A percentile compares a stretch with the other conserved stretches of the same genome.
phyloP scores from a whole-genome alignment of 1,140 invertebrate species.

The Drosophila grimshawi region DNA sequence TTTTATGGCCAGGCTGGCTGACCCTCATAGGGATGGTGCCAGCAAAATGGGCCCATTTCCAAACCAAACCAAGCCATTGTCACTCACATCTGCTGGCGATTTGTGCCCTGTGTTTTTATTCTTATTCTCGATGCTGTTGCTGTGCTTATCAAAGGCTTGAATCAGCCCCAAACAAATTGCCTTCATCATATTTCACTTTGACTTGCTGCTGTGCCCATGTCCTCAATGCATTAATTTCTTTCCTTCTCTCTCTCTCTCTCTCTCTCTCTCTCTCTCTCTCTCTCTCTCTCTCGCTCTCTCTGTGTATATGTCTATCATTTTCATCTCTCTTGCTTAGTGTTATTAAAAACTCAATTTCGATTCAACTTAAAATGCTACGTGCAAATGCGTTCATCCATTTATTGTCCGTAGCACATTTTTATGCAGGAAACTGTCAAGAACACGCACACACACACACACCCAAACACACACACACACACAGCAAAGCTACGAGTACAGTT shows the following conservation, averaged over 20 bases:
- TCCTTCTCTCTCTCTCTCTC: not conserved
- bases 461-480: conserved; percentile 13
- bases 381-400: conserved; percentile 34
- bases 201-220: conserved; percentile 6
- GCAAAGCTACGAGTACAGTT: conserved; percentile 8
- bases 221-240: conserved; percentile 11
- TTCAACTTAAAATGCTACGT: conserved; percentile 42
- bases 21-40: not conserved
- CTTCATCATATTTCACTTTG: conserved; percentile 77
- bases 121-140: conserved; percentile 10
- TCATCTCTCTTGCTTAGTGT: conserved; percentile 19
- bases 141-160: conserved; percentile 70
- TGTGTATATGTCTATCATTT: not conserved
- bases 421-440: conserved; percentile 40
- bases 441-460: conserved; percentile 34
- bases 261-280: not conserved
- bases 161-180: conserved; percentile 67
- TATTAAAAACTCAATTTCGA: conserved; percentile 47
- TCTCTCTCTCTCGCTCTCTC: not conserved
- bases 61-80: not conserved
- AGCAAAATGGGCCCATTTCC: conserved; percentile 1
- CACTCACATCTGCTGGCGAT: conserved; percentile 21
- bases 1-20: conserved; percentile 5
- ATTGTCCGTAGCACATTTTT: conserved; percentile 46
- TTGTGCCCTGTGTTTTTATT: conserved; percentile 15